These are phyloP conservation scores for Imbricaverruca yamaguchii DNA, from an alignment of 2,888 invertebrate genomes.

Conservation along the genomic window DNA sequence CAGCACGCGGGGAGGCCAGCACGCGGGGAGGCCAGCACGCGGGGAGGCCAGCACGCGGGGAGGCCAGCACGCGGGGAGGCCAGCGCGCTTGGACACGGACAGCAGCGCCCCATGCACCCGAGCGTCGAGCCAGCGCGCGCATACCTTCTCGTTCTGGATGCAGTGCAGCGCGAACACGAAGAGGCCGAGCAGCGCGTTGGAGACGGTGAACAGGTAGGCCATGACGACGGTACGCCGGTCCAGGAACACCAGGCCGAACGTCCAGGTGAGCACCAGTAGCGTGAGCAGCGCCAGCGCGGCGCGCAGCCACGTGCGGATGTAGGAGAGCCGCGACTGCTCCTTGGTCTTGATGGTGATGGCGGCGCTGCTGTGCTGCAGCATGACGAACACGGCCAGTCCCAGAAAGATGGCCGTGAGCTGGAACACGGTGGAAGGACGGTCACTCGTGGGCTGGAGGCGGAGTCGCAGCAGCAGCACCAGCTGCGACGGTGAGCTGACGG, in stretches of 20 bases:
- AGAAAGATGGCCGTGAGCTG: slow-evolving; percentile 52
- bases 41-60: too few species aligned
- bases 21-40: too few species aligned
- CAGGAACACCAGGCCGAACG: slow-evolving; percentile 31
- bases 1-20: too few species aligned
- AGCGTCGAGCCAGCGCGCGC: not conserved
- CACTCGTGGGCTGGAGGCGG: too few species aligned
- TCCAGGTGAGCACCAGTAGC: slow-evolving; percentile 33
- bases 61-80: too few species aligned
- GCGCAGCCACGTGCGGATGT: slow-evolving; percentile 31
- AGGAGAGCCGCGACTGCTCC: slow-evolving; percentile 71
- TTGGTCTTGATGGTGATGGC: slow-evolving; percentile 75
- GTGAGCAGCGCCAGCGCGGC: slow-evolving; percentile 31
- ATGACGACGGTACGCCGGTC: slow-evolving; percentile 32
- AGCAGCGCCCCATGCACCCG: too few species aligned
- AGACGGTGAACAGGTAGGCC: slow-evolving; percentile 32
- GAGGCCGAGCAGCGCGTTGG: slow-evolving; percentile 32
- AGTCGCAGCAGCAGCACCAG: too few species aligned
- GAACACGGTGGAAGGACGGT: not conserved
- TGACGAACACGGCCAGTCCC: slow-evolving; percentile 81
- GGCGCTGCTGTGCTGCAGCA: slow-evolving; percentile 53
- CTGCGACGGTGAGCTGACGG: too few species aligned
- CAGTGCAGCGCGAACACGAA: slow-evolving; percentile 33
- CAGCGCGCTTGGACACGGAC: not conserved
- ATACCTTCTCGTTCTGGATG: slow-evolving; percentile 33